A percentile compares a stretch with the other conserved stretches of the same genome.
Conservation (phyloP, 1,140 invertebrate species). For the Acromyrmex echinatior region DNA sequence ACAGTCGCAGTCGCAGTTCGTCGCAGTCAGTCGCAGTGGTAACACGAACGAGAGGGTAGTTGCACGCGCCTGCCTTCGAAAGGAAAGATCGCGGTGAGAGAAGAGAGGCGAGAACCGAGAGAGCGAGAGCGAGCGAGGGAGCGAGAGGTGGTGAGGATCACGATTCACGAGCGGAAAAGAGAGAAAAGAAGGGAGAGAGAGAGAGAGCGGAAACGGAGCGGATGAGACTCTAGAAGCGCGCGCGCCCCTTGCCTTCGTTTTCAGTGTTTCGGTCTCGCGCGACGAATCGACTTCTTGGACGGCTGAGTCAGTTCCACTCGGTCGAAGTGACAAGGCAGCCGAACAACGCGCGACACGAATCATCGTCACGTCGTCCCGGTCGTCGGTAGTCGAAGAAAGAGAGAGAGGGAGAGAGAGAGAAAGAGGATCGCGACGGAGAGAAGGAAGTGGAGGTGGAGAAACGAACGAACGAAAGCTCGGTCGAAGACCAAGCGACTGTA, state of each 20-base stretch:
- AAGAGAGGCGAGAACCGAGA: conserved; percentile 52
- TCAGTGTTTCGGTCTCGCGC: conserved; percentile 76
- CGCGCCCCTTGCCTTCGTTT: conserved; percentile 72
- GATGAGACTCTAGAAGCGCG: conserved; percentile 47
- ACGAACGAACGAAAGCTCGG: conserved; percentile 73
- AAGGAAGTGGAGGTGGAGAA: conserved; percentile 36
- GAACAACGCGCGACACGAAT: conserved; percentile 67
- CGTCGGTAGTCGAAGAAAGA: conserved; percentile 50
- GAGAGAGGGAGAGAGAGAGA: conserved; percentile 47
- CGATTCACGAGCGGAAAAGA: conserved; percentile 16
- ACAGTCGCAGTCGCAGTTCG: conserved; percentile 82
- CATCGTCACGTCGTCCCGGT: conserved; percentile 60
- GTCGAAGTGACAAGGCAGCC: conserved; percentile 72
- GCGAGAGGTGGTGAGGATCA: conserved; percentile 36
- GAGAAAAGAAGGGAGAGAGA: conserved; percentile 12
- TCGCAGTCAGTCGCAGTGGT: conserved; percentile 85
- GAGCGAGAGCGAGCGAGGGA: conserved; percentile 38
- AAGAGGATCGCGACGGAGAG: conserved; percentile 36
- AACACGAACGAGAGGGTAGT: conserved; percentile 84
- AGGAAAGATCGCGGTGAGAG: conserved; percentile 74
- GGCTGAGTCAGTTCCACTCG: conserved; percentile 68
- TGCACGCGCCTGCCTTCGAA: conserved; percentile 80
- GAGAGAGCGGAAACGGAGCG: conserved; percentile 15
- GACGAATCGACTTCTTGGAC: conserved; percentile 72
- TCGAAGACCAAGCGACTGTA: conserved; percentile 28